Base-by-base conservation (phyloP, 2,113 vertebrate genomes). In the Alexandromys fortis region DNA sequence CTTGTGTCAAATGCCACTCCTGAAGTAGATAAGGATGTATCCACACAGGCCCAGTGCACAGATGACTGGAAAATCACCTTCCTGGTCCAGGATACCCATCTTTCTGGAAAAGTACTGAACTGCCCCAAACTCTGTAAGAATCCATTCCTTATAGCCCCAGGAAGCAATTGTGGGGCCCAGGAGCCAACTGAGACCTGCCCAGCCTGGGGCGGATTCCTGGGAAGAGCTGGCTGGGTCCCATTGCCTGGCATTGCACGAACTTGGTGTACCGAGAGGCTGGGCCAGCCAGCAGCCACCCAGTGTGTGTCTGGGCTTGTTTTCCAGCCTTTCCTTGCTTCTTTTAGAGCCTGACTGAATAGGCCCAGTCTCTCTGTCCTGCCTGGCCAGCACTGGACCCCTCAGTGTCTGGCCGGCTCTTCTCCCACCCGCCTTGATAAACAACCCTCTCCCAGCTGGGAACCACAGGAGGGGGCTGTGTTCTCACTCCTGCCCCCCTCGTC, bases 231-330 rank as follows among this genome's bases (percentile, higher is more conserved):
- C 88, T 58, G 91, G 83, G 92, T 78, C 86, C 92, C 63, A 91
- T 76, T 1, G 55, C 77, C 82, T 97, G 96, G 97, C 96, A 94
- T 92, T 6, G 24, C 4, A 45, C 19, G 81, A 92, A 92, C 92
- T 97, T 96, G n/a, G 87, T 95, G 96, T 96, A 86, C 79, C 97
- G 95, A 96, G 97, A 91, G 94, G 88, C 72, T 78, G 6, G 85
- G 95, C 96, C 94, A 98, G 98, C 97, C 97, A 96, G 98, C 97
- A 98, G 95, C 98, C 97, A 98, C 98, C 98, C 98, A 98, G 96
- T 94, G 93, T 97, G 97, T 96, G 76, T 0, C 91, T 97, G 94
- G 95, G 94, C 97, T 98, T 98, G 98, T 97, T 98, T 98, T 97
- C 97, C 89, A 97, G 97, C 97, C 92, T 97, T 94, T 87, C 94